These are phyloP conservation scores for Ornithoptera priamus DNA, from an alignment of 2,888 invertebrate species.

Conservation along the genomic window DNA sequence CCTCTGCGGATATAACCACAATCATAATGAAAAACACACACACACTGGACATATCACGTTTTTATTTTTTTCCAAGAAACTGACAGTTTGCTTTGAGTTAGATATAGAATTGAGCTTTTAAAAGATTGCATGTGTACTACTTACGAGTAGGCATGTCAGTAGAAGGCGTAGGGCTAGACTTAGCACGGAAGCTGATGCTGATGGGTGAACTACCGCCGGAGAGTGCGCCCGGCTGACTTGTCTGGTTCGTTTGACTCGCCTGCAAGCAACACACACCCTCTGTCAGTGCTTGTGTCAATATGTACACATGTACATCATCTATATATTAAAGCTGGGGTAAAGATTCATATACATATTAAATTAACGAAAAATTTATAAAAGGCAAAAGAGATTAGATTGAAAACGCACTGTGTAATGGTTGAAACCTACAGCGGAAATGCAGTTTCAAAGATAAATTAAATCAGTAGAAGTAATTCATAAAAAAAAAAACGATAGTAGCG, in stretches of 20 bases:
- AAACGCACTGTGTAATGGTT: background rate
- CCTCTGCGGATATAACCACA: conserved; percentile 27
- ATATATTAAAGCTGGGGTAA: too few species aligned
- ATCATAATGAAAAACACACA: background rate
- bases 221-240: conserved; percentile 33
- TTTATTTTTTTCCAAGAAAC: too few species aligned
- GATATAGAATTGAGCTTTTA: background rate
- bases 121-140: conserved; percentile 7
- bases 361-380: too few species aligned
- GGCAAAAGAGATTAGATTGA: too few species aligned
- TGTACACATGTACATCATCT: background rate
- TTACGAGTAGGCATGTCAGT: conserved; percentile 42
- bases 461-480: too few species aligned
- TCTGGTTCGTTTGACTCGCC: background rate
- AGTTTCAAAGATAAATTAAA: too few species aligned
- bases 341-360: too few species aligned
- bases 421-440: too few species aligned
- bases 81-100: background rate
- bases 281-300: background rate
- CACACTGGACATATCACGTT: too few species aligned
- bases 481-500: too few species aligned
- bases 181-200: conserved; percentile 64
- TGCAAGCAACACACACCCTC: background rate
- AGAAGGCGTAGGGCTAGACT: conserved; percentile 44
- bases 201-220: conserved; percentile 57